Conservation (phyloP, 2,113 vertebrate genomes). For the Polyodon spathula region DNA sequence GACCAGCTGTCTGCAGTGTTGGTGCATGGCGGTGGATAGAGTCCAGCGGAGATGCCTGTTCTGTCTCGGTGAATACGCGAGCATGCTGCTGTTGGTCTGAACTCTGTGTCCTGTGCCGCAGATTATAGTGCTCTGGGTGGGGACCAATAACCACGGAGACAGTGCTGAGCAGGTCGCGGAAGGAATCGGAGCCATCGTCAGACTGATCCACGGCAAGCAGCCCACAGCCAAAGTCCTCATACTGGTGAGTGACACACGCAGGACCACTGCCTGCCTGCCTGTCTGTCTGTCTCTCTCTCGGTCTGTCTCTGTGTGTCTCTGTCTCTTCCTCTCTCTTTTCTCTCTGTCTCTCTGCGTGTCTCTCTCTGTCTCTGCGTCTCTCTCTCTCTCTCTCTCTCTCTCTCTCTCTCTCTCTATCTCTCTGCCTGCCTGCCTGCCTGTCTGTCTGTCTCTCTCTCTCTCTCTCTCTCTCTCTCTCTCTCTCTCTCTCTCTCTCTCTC, state of each 20-base stretch:
- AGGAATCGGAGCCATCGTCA: constrained; percentile 71
- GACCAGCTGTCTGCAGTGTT: no score
- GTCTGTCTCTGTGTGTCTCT: not conserved
- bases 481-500: not conserved
- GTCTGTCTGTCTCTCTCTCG: constrained; percentile 3
- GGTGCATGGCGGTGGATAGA: no score
- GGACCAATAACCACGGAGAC: constrained; percentile 78
- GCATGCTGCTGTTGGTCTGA: no score
- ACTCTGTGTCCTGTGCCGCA: no score
- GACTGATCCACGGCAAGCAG: constrained; percentile 67
- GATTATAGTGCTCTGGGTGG: constrained; percentile 75
- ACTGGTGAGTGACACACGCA: constrained; percentile 70
- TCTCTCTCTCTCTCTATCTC: not conserved
- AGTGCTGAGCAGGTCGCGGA: constrained; percentile 69
- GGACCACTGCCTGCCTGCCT: not conserved
- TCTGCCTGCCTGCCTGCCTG: no score
- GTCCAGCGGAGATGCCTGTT: no score
- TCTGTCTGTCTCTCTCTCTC: constrained; percentile 16
- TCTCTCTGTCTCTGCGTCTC: constrained; percentile 11
- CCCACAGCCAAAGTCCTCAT: constrained; percentile 66
- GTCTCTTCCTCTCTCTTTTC: no score
- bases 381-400: constrained; percentile 9
- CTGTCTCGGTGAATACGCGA: no score
- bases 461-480: constrained; percentile 9
- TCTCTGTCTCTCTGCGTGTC: not conserved